Percentiles rank a stretch among this genome's conserved stretches.
These are phyloP conservation scores for Andrena minutula DNA, from an alignment of 2,888 invertebrate genomes.

Conservation along the genomic window DNA sequence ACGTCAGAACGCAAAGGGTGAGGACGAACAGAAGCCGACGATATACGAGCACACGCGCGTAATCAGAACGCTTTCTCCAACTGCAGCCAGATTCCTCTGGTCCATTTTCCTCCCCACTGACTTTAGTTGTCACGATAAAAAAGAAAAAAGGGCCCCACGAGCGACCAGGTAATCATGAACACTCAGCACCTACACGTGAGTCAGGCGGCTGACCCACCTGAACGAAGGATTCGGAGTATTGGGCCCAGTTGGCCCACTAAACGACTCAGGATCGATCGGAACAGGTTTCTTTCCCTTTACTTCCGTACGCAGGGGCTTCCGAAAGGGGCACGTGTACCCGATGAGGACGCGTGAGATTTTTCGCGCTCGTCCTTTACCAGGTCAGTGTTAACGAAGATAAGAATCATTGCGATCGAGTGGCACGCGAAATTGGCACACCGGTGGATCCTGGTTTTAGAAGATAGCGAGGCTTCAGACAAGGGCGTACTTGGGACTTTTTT, in stretches of 20 bases:
- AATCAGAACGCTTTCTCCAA: constrained; percentile 60
- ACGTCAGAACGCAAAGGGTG: background rate
- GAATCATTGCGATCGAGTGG: no score
- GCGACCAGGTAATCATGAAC: background rate
- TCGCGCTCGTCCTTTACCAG: background rate
- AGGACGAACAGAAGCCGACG: constrained; percentile 7
- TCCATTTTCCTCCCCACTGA: constrained; percentile 21
- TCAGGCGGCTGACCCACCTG: background rate
- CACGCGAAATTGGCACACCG: no score
- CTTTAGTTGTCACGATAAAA: background rate
- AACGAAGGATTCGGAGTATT: background rate
- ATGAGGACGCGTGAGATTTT: background rate
- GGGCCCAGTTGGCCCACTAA: constrained; percentile 63
- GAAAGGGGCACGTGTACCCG: constrained; percentile 14
- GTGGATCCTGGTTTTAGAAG: no score
- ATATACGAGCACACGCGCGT: constrained; percentile 23
- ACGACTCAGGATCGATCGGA: constrained; percentile 61
- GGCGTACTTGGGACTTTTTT: no score
- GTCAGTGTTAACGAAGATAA: background rate
- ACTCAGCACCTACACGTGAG: constrained; percentile 3
- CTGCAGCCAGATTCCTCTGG: constrained; percentile 40
- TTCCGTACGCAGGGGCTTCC: constrained; percentile 42
- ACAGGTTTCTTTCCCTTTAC: constrained; percentile 73
- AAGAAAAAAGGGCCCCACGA: background rate
- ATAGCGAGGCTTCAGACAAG: no score